These are phyloP conservation scores for Pseudomyrmex sp. DNA, from an alignment of 1,140 invertebrate genomes.

Conservation along the genomic window DNA sequence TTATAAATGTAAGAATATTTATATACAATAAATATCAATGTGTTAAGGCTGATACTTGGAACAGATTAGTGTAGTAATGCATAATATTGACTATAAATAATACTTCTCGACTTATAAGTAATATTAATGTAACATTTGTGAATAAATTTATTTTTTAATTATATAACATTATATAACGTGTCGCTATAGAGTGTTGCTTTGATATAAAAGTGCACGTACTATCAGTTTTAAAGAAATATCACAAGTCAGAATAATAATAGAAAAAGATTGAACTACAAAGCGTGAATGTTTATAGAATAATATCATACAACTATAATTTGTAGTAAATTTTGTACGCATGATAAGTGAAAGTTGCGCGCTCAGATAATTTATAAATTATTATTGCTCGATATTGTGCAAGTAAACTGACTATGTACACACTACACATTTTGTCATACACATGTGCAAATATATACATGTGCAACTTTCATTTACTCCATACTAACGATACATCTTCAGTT, in stretches of 20 bases:
- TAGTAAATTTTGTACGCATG: constrained; percentile 80
- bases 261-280: constrained; percentile 79
- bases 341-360: constrained; percentile 81
- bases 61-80: constrained; percentile 6
- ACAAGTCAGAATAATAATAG: neutral
- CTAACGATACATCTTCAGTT: constrained; percentile 74
- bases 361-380: constrained; percentile 45
- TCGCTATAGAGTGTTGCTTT: neutral
- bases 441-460: constrained; percentile 37
- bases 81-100: constrained; percentile 5
- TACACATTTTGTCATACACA: constrained; percentile 8
- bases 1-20: constrained; percentile 53
- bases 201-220: constrained; percentile 35
- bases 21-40: constrained; percentile 58
- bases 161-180: too few species aligned
- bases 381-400: neutral
- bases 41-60: constrained; percentile 68
- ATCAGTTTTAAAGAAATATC: constrained; percentile 37
- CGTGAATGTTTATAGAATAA: constrained; percentile 79
- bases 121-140: constrained; percentile 17
- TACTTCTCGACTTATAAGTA: neutral
- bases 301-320: constrained; percentile 79
- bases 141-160: too few species aligned
- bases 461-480: constrained; percentile 81
- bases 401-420: too few species aligned